phyloP scores from a whole-genome alignment of 2,888 invertebrate genomes.

The Andrena marginata region DNA sequence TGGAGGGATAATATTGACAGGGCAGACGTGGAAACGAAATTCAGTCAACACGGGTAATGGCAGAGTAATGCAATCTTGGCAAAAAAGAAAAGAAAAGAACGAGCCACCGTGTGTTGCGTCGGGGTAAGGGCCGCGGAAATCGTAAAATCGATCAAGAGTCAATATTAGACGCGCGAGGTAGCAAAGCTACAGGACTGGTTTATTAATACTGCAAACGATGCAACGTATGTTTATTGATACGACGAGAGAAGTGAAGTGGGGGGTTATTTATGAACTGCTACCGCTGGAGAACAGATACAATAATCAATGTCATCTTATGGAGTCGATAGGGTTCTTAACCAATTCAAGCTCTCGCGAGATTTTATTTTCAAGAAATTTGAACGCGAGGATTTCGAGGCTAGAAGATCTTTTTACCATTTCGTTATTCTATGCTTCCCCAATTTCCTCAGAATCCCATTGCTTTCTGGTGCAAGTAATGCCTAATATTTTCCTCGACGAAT shows the following conservation, averaged over 20 bases:
- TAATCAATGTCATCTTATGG: too few relatives aligned
- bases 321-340: too few relatives aligned
- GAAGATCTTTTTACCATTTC: too few relatives aligned
- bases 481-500: too few relatives aligned
- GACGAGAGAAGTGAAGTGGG: background rate
- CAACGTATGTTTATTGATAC: background rate
- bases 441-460: too few relatives aligned
- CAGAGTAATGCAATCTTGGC: constrained; percentile 51
- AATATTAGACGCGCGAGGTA: constrained; percentile 29
- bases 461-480: too few relatives aligned
- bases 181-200: constrained; percentile 9
- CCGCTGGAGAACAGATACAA: background rate
- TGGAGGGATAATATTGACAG: constrained; percentile 51
- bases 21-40: constrained; percentile 51
- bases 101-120: constrained; percentile 13
- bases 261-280: background rate
- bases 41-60: constrained; percentile 54
- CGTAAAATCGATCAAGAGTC: constrained; percentile 46
- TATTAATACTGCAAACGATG: constrained; percentile 12
- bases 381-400: too few relatives aligned
- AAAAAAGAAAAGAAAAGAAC: too few relatives aligned
- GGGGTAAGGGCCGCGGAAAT: constrained; percentile 15
- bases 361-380: too few relatives aligned
- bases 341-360: too few relatives aligned
- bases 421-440: too few relatives aligned